phyloP scores from a whole-genome alignment of 2,113 vertebrate species.

The Gallinago jamesoni region DNA sequence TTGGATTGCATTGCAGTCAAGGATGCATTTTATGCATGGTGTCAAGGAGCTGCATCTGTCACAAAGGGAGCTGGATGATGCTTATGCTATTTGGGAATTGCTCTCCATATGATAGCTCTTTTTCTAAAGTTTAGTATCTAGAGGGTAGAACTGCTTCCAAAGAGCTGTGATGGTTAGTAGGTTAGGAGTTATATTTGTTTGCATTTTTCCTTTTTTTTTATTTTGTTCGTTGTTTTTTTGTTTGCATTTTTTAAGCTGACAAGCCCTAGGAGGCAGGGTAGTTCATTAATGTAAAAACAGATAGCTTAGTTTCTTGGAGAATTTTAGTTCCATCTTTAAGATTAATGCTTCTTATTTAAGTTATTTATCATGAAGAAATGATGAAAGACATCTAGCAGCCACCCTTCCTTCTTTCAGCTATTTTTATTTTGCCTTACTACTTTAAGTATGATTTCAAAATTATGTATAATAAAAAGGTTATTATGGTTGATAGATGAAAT shows the following conservation, averaged over 20 bases:
- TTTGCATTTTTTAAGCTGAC: background rate
- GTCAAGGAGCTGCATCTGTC: background rate
- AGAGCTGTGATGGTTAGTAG: background rate
- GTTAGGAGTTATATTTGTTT: background rate
- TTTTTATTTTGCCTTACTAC: background rate
- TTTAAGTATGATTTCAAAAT: conserved; percentile 3
- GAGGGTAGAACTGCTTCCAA: background rate
- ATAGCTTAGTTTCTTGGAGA: background rate
- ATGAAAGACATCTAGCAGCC: background rate
- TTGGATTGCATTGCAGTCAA: background rate
- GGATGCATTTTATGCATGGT: background rate
- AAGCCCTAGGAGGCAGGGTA: background rate
- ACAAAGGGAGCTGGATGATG: background rate
- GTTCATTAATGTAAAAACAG: background rate
- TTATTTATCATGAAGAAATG: background rate
- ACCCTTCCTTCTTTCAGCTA: background rate
- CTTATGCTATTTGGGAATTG: accelerated
- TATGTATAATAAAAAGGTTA: background rate
- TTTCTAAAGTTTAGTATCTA: background rate
- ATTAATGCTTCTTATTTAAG: background rate
- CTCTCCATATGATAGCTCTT: accelerated
- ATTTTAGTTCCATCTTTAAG: background rate
- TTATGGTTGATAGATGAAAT: background rate
- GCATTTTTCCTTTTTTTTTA: background rate
- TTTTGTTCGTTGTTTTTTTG: background rate